phyloP scores from a whole-genome alignment of 2,113 vertebrate genomes.

The Eulacestoma nigropectus region DNA sequence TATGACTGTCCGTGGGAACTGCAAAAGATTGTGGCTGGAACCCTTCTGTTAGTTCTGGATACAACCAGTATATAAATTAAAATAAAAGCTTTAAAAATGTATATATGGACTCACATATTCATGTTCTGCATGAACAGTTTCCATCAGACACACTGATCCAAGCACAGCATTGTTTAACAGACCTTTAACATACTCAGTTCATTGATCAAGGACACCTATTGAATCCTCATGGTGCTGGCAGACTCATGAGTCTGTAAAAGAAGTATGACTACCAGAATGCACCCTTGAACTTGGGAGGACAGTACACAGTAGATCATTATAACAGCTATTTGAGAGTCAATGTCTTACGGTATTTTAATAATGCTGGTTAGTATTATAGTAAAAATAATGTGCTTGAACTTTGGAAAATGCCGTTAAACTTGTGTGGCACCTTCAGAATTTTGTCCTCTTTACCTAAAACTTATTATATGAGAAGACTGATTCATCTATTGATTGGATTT shows the following conservation, averaged over 20 bases:
- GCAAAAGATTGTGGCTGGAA: background rate
- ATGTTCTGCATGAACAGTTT: background rate
- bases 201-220: background rate
- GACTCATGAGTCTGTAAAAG: background rate
- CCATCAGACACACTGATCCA: background rate
- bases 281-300: conserved; percentile 5
- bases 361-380: background rate
- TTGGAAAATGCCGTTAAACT: conserved; percentile 9
- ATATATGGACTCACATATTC: background rate
- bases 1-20: background rate
- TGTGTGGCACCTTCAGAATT: background rate
- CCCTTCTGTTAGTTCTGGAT: background rate
- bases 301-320: background rate
- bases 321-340: background rate
- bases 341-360: conserved; percentile 15
- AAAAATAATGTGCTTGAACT: conserved; percentile 50
- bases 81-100: background rate
- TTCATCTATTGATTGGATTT: background rate
- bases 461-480: background rate
- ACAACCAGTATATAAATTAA: background rate
- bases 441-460: background rate
- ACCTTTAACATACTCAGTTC: background rate
- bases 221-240: background rate
- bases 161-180: background rate
- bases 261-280: background rate